Evolutionary conservation across 2,113 vertebrate genomes (phyloP), one percentile per base, ranked within the genome.

Genomic region (Zapus hudsonius): DNA sequence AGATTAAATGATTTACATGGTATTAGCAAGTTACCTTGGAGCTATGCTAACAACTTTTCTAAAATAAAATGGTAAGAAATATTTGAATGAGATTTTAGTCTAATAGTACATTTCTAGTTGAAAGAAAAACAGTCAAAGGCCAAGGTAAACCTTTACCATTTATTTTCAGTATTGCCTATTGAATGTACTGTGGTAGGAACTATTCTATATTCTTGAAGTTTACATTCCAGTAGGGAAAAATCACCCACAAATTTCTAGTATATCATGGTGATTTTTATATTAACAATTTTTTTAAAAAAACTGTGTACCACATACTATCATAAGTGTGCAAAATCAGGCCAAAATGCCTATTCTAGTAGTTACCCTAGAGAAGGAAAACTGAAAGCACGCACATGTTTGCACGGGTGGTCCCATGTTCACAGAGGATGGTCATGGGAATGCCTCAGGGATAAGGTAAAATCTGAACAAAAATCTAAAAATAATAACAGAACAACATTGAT

Each of bases 81-180:
- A 72, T 57, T 64, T 92, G 42, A 94, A 27, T 79, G 69, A 74
- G n/a, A 66, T 79, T 83, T 87, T 38, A 92, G 73, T 52, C 25
- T 85, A 76, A 79, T 82, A 64, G 23, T 63, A 59, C 83, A 90
- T 1, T 79, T 74, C 67, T 47, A 70, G 36, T 84, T 64, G 70
- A 66, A 80, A 72, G 42, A 47, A 63, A 82, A 72, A 74, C 52
- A 55, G 10, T 81, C 23, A 73, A 92, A 83, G 75, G 42, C 15
- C 42, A 76, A 27, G 57, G 12, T 61, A 75, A 52, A 44, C 69
- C 64, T 61, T 64, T 31, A 29, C 76, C 23, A 17, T 72, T 52
- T 59, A 25, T 89, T 81, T 73, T 73, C 59, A 81, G 78, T 42
- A 40, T 3, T 20, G 44, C 40, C 42, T 66, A 73, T 38, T 87